Conservation (phyloP, 2,888 invertebrate genomes). For the Napeogenes inachia region DNA sequence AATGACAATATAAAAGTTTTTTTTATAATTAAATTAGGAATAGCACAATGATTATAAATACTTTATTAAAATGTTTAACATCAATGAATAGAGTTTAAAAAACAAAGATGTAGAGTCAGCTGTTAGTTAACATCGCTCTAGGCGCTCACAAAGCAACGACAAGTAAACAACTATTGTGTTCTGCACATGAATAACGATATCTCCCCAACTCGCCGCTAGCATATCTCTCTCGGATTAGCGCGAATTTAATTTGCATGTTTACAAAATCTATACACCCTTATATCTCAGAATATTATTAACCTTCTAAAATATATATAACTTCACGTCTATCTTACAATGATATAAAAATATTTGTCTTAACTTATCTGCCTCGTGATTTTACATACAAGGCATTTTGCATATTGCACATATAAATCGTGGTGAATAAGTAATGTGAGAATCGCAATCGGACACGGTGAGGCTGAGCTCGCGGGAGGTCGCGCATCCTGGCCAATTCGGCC, state of each 20-base stretch:
- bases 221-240: slow-evolving; percentile 57
- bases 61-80: not conserved
- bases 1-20: no score
- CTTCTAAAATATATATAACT: slow-evolving; percentile 6
- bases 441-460: slow-evolving; percentile 58
- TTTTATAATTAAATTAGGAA: no score
- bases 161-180: slow-evolving; percentile 70
- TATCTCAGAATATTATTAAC: slow-evolving; percentile 30
- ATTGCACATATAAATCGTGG: slow-evolving; percentile 61
- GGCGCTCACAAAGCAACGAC: slow-evolving; percentile 59
- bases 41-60: not conserved
- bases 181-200: slow-evolving; percentile 66
- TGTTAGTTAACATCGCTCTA: slow-evolving; percentile 59
- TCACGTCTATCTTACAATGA: not conserved
- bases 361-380: slow-evolving; percentile 56
- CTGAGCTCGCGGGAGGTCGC: slow-evolving; percentile 67
- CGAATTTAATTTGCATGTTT: slow-evolving; percentile 64
- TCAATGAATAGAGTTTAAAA: slow-evolving; percentile 1
- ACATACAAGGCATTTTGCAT: slow-evolving; percentile 57
- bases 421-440: slow-evolving; percentile 58
- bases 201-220: slow-evolving; percentile 52
- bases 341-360: slow-evolving; percentile 43
- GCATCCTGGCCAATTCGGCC: slow-evolving; percentile 65
- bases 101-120: slow-evolving; percentile 43
- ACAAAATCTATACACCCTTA: slow-evolving; percentile 39